Percentiles rank a stretch among this genome's conserved stretches.
Evolutionary conservation across 1,140 invertebrate species (phyloP).

Genomic region (Drosophila lowei): DNA sequence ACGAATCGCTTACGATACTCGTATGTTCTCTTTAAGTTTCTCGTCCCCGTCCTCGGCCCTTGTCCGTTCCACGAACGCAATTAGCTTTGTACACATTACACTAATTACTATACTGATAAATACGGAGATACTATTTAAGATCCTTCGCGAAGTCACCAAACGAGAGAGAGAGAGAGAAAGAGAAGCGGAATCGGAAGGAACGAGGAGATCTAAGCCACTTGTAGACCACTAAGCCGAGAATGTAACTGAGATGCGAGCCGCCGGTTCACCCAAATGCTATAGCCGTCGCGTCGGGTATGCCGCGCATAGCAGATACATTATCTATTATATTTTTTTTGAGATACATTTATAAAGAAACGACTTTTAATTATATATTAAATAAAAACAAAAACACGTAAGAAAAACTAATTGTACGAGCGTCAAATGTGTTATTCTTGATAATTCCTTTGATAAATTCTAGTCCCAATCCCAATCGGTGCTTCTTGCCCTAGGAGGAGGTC

Average conservation of each 20-base stretch:
- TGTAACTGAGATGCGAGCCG: constrained; percentile 1
- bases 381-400: constrained; percentile 34
- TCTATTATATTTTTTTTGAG: constrained; percentile 63
- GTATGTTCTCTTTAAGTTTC: constrained; percentile 31
- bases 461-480: too few relatives aligned
- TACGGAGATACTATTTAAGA: constrained; percentile 69
- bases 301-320: constrained; percentile 45
- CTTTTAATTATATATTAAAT: constrained; percentile 56
- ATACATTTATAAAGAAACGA: constrained; percentile 46
- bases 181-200: constrained; percentile 16
- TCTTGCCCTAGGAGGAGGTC: too few relatives aligned
- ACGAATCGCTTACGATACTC: constrained; percentile 33
- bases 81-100: constrained; percentile 73
- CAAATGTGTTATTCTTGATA: not conserved
- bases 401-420: constrained; percentile 6
- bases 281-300: constrained; percentile 1
- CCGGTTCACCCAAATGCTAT: constrained; percentile 7
- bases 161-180: constrained; percentile 15
- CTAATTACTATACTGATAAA: constrained; percentile 61
- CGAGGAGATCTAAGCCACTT: constrained; percentile 56
- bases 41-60: not conserved
- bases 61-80: constrained; percentile 46
- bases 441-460: too few relatives aligned
- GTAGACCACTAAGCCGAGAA: constrained; percentile 61
- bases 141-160: constrained; percentile 59